These are phyloP conservation scores for Enteromius mattozi DNA, from an alignment of 2,797 vertebrate genomes.

Conservation along the genomic window DNA sequence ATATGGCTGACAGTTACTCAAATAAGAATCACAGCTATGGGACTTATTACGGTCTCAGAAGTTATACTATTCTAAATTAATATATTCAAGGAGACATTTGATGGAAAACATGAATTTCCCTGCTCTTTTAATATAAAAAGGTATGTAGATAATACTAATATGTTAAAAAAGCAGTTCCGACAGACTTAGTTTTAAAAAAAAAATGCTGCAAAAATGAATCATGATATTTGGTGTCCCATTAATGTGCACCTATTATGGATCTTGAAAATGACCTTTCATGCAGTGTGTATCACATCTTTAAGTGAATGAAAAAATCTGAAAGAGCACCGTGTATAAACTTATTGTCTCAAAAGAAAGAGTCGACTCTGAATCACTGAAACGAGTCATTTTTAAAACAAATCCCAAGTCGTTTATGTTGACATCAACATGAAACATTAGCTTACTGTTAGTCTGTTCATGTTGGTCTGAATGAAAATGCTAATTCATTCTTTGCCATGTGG, in stretches of 20 bases:
- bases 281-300: no score
- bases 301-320: no score
- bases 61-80: background rate
- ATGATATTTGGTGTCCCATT: background rate
- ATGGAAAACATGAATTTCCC: background rate
- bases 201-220: background rate
- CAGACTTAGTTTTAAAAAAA: background rate
- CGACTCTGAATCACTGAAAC: no score
- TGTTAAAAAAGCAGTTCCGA: background rate
- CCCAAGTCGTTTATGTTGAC: no score
- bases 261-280: no score
- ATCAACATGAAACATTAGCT: no score
- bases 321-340: no score
- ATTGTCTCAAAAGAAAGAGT: no score
- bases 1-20: background rate
- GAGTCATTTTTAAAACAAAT: no score
- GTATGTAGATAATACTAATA: background rate
- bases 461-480: no score
- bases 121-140: background rate
- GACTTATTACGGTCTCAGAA: background rate
- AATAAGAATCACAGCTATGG: slow-evolving; percentile 2
- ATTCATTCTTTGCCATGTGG: no score
- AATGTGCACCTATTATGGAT: background rate
- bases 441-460: no score
- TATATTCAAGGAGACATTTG: background rate